Evolutionary conservation across 2,797 vertebrate species (phyloP).

Genomic region (Neosalanx taihuensis): DNA sequence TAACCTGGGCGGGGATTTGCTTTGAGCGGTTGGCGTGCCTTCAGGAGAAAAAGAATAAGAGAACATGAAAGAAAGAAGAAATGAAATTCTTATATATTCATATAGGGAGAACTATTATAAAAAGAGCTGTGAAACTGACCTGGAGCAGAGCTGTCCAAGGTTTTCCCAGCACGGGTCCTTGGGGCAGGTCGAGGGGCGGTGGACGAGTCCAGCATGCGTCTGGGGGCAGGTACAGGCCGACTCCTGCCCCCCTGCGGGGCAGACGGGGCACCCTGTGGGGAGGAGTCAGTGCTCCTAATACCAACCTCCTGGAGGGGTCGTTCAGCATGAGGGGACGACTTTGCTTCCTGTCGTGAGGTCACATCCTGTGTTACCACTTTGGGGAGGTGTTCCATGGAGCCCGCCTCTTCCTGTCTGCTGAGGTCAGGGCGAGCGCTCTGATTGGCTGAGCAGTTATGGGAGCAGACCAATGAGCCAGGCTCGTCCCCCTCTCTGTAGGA

Average conservation of each 20-base stretch:
- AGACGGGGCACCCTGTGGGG: background rate
- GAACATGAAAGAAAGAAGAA: background rate
- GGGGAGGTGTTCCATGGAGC: conserved; percentile 4
- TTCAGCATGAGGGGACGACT: too few relatives aligned
- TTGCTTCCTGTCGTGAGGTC: conserved; percentile 39
- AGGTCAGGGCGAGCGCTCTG: background rate
- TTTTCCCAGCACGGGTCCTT: conserved; percentile 31
- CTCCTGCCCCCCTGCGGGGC: conserved; percentile 16
- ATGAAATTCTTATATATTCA: background rate
- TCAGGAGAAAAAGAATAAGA: conserved; percentile 16
- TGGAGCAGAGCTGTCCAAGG: conserved; percentile 12
- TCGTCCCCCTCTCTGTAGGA: conserved; percentile 45
- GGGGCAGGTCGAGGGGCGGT: conserved; percentile 38
- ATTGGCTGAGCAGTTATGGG: conserved; percentile 35
- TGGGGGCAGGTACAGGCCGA: conserved; percentile 39
- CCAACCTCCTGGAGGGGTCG: background rate
- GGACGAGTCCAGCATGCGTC: conserved; percentile 18
- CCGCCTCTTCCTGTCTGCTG: background rate
- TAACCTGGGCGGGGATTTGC: conserved; percentile 40
- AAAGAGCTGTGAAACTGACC: conserved; percentile 37
- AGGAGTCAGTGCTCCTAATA: background rate
- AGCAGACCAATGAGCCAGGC: conserved; percentile 44
- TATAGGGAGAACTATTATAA: background rate
- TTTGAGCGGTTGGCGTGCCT: conserved; percentile 26
- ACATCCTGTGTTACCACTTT: conserved; percentile 5